Evolutionary conservation across 2,113 vertebrate genomes (phyloP), one percentile per base, ranked within the genome.

Genomic region (Macrotis lagotis): DNA sequence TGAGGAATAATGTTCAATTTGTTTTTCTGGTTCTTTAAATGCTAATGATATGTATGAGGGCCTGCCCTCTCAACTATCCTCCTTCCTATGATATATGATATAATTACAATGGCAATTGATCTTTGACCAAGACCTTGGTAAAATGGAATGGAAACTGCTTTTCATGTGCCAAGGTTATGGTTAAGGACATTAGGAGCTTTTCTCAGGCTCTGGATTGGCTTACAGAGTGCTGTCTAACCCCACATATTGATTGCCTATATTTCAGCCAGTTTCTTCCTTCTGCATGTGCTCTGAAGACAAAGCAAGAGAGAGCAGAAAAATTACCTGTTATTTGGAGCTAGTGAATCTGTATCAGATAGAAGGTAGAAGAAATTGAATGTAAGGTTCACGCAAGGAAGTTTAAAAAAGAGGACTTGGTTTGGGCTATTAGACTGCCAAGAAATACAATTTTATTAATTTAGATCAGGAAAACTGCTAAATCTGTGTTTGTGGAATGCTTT

Each of bases 71-170:
- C 90, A 52, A 51, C 92, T 92, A 97, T 97, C 96, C 59, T 51
- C 1, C 0, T 16, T 94, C 95, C 91, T 31, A 7, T 97, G 96
- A 98, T 98, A 91, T 97, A 97, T 96, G 96, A 95, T 66, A 94
- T 97, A 98, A 98, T 98, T 98, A 98, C 50, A 97, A 97, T 91
- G 24, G 31, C 95, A 98, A 97, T 97, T 98, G 96, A 96, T 98
- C 97, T 98, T 98, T 98, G 97, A 98, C 98, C 96, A 59, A 97
- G 98, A 95, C 96, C 48, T 98, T 95, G 96, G 97, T 91, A 97
- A 98, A 98, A 97, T 96, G 91, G 92, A 97, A 97, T 95, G 88
- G 90, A 97, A 97, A 93, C 96, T 8, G 3, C 22, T 97, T 97
- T 96, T 59, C 95, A 94, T 96, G 26, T 93, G 91, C 11, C 96